Conservation (phyloP, 2,113 vertebrate species). For the Capreolus pygargus region DNA sequence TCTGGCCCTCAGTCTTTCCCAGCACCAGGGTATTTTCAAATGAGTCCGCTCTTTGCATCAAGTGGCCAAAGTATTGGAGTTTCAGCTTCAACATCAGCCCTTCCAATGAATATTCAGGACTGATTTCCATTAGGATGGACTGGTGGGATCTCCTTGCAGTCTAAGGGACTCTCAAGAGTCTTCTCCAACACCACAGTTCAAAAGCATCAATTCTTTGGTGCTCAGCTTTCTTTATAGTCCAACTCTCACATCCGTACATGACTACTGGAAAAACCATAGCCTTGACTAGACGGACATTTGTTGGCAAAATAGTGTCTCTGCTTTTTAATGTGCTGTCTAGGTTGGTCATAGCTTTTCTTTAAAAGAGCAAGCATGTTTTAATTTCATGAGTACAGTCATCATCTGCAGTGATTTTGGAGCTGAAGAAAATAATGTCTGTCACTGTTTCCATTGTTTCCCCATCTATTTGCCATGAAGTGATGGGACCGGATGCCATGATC, state of each 20-base stretch:
- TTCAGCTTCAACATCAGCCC: not conserved
- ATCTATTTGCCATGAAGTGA: not conserved
- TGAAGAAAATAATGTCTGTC: not conserved
- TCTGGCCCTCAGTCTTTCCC: not conserved
- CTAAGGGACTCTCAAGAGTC: not conserved
- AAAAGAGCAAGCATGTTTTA: not conserved
- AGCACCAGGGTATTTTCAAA: not conserved
- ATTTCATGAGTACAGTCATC: not conserved
- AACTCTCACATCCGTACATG: not conserved
- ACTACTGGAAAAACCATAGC: not conserved
- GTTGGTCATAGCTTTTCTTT: not conserved
- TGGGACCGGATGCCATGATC: not conserved
- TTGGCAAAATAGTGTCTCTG: not conserved
- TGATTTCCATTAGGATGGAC: not conserved
- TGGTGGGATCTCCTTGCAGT: not conserved
- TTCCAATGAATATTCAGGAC: not conserved
- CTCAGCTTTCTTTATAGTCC: not conserved
- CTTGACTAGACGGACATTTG: not conserved
- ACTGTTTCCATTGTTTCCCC: not conserved
- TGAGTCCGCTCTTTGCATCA: not conserved
- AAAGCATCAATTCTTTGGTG: not conserved
- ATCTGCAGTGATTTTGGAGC: not conserved
- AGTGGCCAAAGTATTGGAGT: not conserved
- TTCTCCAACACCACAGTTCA: not conserved
- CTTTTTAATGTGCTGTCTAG: not conserved